Percentiles rank a stretch among this genome's conserved stretches.
phyloP scores from a whole-genome alignment of 2,888 invertebrate genomes.

The Idaea aversata region DNA sequence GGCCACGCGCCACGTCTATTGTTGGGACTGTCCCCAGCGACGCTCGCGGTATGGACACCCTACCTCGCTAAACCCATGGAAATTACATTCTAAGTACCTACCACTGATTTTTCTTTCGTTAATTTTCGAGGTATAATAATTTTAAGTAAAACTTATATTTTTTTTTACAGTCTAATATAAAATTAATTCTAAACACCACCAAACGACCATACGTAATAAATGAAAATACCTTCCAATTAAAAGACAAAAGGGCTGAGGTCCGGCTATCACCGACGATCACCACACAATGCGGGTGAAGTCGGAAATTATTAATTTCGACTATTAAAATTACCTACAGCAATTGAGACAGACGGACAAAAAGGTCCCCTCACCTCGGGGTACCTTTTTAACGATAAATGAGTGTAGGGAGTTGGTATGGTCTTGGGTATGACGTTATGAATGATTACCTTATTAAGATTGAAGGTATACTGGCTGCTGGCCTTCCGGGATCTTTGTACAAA shows the following conservation, averaged over 20 bases:
- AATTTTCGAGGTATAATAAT: conserved; percentile 24
- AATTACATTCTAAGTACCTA: conserved; percentile 55
- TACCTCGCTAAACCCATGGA: conserved; percentile 59
- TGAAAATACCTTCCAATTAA: conserved; percentile 58
- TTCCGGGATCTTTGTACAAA: background rate
- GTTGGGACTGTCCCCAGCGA: conserved; percentile 42
- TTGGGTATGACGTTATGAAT: background rate
- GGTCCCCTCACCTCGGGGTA: conserved; percentile 48
- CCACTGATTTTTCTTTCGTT: conserved; percentile 51
- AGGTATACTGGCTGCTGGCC: background rate
- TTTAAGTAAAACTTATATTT: background rate
- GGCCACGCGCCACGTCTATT: conserved; percentile 51
- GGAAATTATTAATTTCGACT: conserved; percentile 69
- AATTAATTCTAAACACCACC: background rate
- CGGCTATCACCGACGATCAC: conserved; percentile 34
- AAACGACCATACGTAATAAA: conserved; percentile 27
- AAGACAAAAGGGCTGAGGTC: conserved; percentile 51
- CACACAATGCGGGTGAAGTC: conserved; percentile 51
- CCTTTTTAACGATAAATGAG: conserved; percentile 54
- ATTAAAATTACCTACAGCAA: conserved; percentile 65
- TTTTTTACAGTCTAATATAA: background rate
- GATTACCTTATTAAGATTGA: conserved; percentile 1
- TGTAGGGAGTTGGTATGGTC: background rate
- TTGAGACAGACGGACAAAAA: conserved; percentile 54
- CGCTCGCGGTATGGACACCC: conserved; percentile 59